Percentiles rank a stretch among this genome's conserved stretches.
Conservation (phyloP, 2,113 vertebrate genomes). For the Diglossa brunneiventris region DNA sequence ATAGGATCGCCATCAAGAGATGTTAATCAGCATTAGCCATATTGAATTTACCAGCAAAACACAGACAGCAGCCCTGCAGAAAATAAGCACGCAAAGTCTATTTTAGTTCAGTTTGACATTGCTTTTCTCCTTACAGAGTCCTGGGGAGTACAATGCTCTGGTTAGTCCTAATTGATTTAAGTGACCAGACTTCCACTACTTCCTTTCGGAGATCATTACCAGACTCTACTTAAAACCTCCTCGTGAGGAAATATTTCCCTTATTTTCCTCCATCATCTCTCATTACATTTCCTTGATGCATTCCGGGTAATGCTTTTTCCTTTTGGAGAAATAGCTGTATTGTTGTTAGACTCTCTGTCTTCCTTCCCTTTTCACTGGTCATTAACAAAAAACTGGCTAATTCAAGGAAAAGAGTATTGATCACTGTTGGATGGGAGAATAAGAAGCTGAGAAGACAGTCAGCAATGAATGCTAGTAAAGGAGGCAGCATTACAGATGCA, state of each 20-base stretch:
- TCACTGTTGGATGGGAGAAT: neutral
- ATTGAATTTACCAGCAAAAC: neutral
- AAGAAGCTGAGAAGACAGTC: neutral
- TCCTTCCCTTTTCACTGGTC: neutral
- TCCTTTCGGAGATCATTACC: conserved; percentile 56
- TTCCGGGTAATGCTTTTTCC: neutral
- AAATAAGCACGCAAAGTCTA: conserved; percentile 6
- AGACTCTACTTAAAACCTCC: conserved; percentile 46
- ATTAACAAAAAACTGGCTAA: neutral
- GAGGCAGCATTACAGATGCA: neutral
- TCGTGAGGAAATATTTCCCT: conserved; percentile 31
- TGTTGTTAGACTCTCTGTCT: neutral
- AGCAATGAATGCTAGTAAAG: neutral
- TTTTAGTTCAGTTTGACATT: neutral
- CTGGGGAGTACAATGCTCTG: neutral
- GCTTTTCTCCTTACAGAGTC: conserved; percentile 10
- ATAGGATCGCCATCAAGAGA: neutral
- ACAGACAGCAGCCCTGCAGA: neutral
- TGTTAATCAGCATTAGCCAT: conserved; percentile 53
- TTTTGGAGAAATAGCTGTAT: neutral
- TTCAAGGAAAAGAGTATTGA: neutral
- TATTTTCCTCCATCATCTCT: conserved; percentile 24
- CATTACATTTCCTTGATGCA: neutral
- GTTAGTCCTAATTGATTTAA: conserved; percentile 59
- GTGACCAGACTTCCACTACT: conserved; percentile 52